Base-by-base conservation (phyloP, 2,113 vertebrate genomes). In the Melanostigma gelatinosum region DNA sequence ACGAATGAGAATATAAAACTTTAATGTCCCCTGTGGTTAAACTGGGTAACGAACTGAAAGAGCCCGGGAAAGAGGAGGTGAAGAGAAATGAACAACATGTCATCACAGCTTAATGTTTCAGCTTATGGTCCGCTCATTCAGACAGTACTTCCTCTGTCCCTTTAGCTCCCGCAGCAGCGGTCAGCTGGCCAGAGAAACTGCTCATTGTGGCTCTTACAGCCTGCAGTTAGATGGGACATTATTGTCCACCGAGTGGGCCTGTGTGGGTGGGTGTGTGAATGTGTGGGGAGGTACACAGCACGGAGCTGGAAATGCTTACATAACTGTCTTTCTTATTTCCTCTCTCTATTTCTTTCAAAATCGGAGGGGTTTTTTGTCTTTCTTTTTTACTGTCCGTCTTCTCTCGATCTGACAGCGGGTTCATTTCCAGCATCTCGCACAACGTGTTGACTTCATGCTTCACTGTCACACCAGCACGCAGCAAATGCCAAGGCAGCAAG, bases 191-290 rank as follows among this genome's bases (percentile, higher is more conserved):
- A 79, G 27, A 74, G 79, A 82, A 82, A 72, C 55, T 61, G 85
- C 82, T 87, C 74, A 74, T 82, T 87, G 87, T 80, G 82, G 83
- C 80, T 90, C 63, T 65, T 79, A 34, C 64, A 83, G 83, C 54
- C 61, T 80, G 74, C 82, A 89, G 85, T 75, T 83, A 84, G 85
- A 82, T 82, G 62, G 87, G 89, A 91, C 88, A 87, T 85, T 77
- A 82, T 80, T 89, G 70, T 86, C 86, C 72, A 80, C 72, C 64
- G 81, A 84, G 86, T 88, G 83, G 76, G 77, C 73, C 73, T 75
- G 77, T 73, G 88, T 91, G 89, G 62, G 87, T 72, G 86, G 55
- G 85, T 75, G 74, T 89, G 88, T 80, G 86, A 85, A 85, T 58
- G 71, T 73, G 82, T 71, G 77, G 72, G 84, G 78, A 74, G 68